Evolutionary conservation across 2,888 invertebrate genomes (phyloP).

Genomic region (Cotesia congregata): DNA sequence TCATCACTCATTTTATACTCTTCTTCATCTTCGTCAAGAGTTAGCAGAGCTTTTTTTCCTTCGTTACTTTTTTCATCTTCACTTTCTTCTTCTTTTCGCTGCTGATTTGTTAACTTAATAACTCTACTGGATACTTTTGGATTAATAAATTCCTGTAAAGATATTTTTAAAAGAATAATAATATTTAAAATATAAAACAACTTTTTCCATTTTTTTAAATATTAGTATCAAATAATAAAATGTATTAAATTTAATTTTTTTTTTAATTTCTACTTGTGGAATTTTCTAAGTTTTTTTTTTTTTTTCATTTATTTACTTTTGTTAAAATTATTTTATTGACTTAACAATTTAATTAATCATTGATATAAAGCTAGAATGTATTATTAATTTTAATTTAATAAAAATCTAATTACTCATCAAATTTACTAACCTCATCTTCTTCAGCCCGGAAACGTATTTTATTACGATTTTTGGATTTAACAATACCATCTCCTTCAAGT

Average conservation of each 20-base stretch:
- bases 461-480: slow-evolving; percentile 76
- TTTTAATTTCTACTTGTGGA: too few relatives aligned
- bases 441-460: slow-evolving; percentile 81
- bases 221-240: too few relatives aligned
- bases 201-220: too few relatives aligned
- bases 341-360: not conserved
- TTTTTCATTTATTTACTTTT: too few relatives aligned
- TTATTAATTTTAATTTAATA: not conserved
- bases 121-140: not conserved
- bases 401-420: slow-evolving; percentile 20
- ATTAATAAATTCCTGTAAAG: not conserved
- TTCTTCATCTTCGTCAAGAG: slow-evolving; percentile 50
- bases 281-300: too few relatives aligned
- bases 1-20: slow-evolving; percentile 71
- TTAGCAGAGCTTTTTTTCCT: not conserved
- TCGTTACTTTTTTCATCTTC: slow-evolving; percentile 66
- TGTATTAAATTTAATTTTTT: too few relatives aligned
- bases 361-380: slow-evolving; percentile 28
- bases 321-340: too few relatives aligned
- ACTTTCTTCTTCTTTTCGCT: slow-evolving; percentile 59
- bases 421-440: slow-evolving; percentile 78
- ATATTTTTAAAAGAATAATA: not conserved
- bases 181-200: not conserved
- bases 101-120: not conserved
- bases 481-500: slow-evolving; percentile 77